A percentile compares a stretch with the other conserved stretches of the same genome.
These are phyloP conservation scores for Standfussiana lucernea DNA, from an alignment of 2,888 invertebrate species.

Conservation along the genomic window DNA sequence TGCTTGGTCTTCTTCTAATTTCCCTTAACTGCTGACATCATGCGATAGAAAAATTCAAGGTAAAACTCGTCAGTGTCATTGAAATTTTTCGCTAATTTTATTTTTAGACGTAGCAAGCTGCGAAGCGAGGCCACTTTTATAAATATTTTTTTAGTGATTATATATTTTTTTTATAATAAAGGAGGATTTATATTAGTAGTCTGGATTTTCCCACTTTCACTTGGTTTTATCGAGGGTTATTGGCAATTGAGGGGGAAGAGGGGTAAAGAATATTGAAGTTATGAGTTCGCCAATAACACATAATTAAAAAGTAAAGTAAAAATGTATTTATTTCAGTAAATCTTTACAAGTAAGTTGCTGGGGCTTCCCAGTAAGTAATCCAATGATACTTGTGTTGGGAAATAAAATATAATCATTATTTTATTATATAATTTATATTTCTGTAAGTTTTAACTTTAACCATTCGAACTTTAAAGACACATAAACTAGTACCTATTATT, in stretches of 20 bases:
- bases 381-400: too few relatives aligned
- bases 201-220: neutral
- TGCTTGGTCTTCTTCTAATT: conserved; percentile 1
- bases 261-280: too few relatives aligned
- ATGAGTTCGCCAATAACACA: too few relatives aligned
- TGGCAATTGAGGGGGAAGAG: too few relatives aligned
- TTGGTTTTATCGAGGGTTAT: too few relatives aligned
- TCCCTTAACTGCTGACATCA: neutral
- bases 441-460: too few relatives aligned
- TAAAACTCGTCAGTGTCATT: conserved; percentile 28
- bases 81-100: conserved; percentile 24
- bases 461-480: neutral
- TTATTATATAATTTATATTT: too few relatives aligned
- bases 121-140: neutral
- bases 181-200: neutral
- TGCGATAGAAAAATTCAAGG: conserved; percentile 41
- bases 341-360: too few relatives aligned
- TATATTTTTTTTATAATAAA: neutral
- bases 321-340: too few relatives aligned
- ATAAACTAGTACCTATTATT: neutral
- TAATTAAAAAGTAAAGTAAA: too few relatives aligned
- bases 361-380: too few relatives aligned
- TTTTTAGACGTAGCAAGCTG: conserved; percentile 12
- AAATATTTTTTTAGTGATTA: neutral
- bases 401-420: too few relatives aligned